phyloP scores from a whole-genome alignment of 2,797 vertebrate genomes.

The Catamblyrhynchus diadema region DNA sequence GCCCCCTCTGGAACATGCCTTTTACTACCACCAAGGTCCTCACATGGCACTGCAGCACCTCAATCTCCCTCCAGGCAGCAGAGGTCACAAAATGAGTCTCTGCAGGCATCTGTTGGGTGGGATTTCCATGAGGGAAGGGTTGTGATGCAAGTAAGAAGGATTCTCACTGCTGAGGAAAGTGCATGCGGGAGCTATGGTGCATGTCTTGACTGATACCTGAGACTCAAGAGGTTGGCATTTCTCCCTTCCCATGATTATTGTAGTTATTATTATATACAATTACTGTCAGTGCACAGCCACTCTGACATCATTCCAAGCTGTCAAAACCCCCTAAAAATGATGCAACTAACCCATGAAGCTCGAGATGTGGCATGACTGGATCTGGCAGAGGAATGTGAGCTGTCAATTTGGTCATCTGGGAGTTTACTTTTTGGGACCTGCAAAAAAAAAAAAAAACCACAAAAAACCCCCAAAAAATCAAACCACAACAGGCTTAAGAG shows the following conservation, averaged over 20 bases:
- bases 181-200: not conserved
- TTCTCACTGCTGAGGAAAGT: not conserved
- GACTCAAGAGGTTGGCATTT: not conserved
- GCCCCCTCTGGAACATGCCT: not conserved
- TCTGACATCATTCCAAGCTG: not conserved
- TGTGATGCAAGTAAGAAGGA: not conserved
- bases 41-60: not conserved
- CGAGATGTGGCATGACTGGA: not conserved
- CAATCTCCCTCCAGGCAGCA: not conserved
- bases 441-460: not conserved
- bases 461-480: not conserved
- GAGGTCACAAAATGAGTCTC: not conserved
- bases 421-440: not conserved
- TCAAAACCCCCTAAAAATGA: not conserved
- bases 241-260: not conserved
- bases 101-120: not conserved
- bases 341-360: conserved; percentile 31
- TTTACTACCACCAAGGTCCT: not conserved
- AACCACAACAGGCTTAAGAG: not conserved
- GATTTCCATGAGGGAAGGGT: not conserved
- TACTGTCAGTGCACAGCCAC: not conserved
- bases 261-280: not conserved
- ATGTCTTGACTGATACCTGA: not conserved
- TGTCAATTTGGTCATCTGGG: not conserved
- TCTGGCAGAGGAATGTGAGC: not conserved